Evolutionary conservation across 2,797 vertebrate species (phyloP).

Genomic region (Lerista edwardsae): DNA sequence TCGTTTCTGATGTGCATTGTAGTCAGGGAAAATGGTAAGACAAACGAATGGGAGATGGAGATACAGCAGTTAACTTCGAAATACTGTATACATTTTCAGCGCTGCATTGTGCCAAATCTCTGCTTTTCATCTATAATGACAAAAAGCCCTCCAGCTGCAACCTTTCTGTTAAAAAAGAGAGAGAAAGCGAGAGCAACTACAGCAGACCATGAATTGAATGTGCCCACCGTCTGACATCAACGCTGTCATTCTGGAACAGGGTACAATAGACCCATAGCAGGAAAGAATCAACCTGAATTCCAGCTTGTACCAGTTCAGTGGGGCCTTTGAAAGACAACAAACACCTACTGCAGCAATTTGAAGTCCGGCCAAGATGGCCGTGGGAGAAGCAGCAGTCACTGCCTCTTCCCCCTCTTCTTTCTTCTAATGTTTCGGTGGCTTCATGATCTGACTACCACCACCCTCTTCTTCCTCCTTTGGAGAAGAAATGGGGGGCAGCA

Average conservation of each 20-base stretch:
- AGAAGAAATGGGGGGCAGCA: too few species aligned
- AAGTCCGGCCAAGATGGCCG: too few species aligned
- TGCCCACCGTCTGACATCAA: conserved; percentile 35
- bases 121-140: conserved; percentile 18
- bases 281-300: conserved; percentile 24
- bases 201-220: conserved; percentile 5
- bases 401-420: too few species aligned
- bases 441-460: too few species aligned
- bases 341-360: too few species aligned
- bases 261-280: conserved; percentile 16
- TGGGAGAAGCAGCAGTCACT: too few species aligned
- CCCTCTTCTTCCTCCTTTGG: too few species aligned
- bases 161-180: neutral
- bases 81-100: neutral
- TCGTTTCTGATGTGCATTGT: conserved; percentile 18
- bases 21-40: neutral
- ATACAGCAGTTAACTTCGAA: neutral
- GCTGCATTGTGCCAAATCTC: neutral
- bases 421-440: too few species aligned
- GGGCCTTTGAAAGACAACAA: conserved; percentile 15
- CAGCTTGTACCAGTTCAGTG: neutral
- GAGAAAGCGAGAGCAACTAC: too few species aligned
- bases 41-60: conserved; percentile 29
- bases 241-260: neutral
- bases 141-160: conserved; percentile 16